Conservation (phyloP, 2,888 invertebrate species). For the Noctua comes region DNA sequence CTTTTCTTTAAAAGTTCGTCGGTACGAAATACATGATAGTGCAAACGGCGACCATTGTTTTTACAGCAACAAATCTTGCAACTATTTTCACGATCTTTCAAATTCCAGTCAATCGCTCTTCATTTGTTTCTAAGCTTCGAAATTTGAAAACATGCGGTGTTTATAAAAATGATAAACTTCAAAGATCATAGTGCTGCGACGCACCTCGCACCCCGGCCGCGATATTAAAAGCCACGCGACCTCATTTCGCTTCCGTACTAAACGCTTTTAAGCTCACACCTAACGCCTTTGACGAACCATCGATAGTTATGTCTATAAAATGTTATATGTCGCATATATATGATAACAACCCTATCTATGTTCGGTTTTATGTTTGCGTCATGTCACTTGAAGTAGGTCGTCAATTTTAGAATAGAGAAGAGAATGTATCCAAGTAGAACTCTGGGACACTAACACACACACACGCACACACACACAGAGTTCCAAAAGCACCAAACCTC, state of each 20-base stretch:
- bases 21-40: not conserved
- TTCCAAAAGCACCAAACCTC: too few species aligned
- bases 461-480: too few species aligned
- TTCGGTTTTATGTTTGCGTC: slow-evolving; percentile 12
- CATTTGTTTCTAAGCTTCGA: slow-evolving; percentile 9
- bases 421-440: not conserved
- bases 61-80: not conserved
- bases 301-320: slow-evolving; percentile 60
- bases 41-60: not conserved
- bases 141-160: slow-evolving; percentile 32
- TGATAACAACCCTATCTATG: slow-evolving; percentile 27
- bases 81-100: not conserved
- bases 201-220: slow-evolving; percentile 75
- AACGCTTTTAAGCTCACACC: slow-evolving; percentile 81
- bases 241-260: slow-evolving; percentile 86
- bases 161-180: slow-evolving; percentile 48
- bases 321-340: slow-evolving; percentile 17
- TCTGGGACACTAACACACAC: too few species aligned
- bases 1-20: not conserved
- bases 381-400: not conserved
- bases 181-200: slow-evolving; percentile 65
- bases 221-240: slow-evolving; percentile 87
- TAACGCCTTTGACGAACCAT: slow-evolving; percentile 69
- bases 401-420: not conserved
- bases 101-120: slow-evolving; percentile 1